phyloP scores from a whole-genome alignment of 2,113 vertebrate genomes.

The Cyprinodon variegatus region DNA sequence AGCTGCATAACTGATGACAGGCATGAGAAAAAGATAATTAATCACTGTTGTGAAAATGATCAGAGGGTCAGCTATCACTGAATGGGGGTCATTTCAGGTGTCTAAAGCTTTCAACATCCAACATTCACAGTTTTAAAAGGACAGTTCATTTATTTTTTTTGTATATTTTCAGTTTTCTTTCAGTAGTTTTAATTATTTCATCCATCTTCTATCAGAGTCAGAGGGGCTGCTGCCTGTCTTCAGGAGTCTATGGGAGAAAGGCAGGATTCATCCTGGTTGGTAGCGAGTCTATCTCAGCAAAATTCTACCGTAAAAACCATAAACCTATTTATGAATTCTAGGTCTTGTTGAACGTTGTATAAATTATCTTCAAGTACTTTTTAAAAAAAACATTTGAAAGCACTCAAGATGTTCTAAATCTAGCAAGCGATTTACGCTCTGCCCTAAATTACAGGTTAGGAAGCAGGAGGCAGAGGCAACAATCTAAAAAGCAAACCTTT shows the following conservation, averaged over 20 bases:
- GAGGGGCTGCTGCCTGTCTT: too few species aligned
- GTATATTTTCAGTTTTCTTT: constrained; percentile 2
- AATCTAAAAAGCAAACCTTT: background rate
- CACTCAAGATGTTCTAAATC: background rate
- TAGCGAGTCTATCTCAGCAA: too few species aligned
- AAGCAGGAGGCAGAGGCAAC: background rate
- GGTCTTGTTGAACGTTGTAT: background rate
- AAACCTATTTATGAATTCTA: background rate
- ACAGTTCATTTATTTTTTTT: background rate
- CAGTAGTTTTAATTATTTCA: background rate
- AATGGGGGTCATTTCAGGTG: background rate
- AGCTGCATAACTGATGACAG: constrained; percentile 47
- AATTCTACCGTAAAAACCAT: background rate
- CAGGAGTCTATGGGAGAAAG: too few species aligned
- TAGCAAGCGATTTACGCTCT: background rate
- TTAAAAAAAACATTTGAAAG: background rate
- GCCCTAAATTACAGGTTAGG: background rate
- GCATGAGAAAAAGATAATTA: constrained; percentile 36
- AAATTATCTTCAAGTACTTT: background rate
- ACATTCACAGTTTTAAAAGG: background rate
- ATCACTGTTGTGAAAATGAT: constrained; percentile 28
- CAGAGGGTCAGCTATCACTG: constrained; percentile 13
- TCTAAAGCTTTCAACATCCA: constrained; percentile 42
- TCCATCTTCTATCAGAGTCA: background rate
- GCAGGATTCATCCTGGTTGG: too few species aligned